Evolutionary conservation across 1,140 invertebrate genomes (phyloP).

Genomic region (Diploscapter pachys): DNA sequence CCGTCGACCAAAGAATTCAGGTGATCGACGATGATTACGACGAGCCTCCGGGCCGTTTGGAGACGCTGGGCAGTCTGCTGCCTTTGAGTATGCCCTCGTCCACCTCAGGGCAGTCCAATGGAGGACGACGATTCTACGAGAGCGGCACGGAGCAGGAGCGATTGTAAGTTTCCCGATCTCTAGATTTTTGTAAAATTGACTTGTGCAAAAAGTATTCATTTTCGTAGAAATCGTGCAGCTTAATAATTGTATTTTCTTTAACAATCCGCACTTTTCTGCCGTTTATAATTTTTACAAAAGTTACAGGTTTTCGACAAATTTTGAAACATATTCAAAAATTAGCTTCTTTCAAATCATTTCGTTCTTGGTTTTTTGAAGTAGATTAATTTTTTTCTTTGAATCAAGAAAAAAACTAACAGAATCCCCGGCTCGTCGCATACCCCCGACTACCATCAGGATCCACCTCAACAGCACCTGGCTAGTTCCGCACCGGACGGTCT

Average conservation of each 20-base stretch:
- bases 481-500: constrained; percentile 7
- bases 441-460: constrained; percentile 1
- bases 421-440: background rate
- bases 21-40: constrained; percentile 30
- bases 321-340: too few relatives aligned
- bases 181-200: background rate
- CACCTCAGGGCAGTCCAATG: background rate
- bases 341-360: too few relatives aligned
- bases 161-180: constrained; percentile 5
- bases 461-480: constrained; percentile 11
- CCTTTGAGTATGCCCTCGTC: constrained; percentile 9
- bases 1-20: constrained; percentile 6
- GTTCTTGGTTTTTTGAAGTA: background rate
- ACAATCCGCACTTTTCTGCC: too few relatives aligned
- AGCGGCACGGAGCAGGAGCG: background rate
- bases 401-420: background rate
- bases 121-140: constrained; percentile 1
- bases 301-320: too few relatives aligned
- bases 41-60: constrained; percentile 7
- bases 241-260: too few relatives aligned
- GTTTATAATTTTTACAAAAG: too few relatives aligned
- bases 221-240: too few relatives aligned
- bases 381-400: background rate
- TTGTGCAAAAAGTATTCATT: too few relatives aligned
- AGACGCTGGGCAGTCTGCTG: constrained; percentile 1